Evolutionary conservation across 1,140 invertebrate genomes (phyloP), one percentile per base, ranked within the genome.

Genomic region (Drosophila ficusphila): DNA sequence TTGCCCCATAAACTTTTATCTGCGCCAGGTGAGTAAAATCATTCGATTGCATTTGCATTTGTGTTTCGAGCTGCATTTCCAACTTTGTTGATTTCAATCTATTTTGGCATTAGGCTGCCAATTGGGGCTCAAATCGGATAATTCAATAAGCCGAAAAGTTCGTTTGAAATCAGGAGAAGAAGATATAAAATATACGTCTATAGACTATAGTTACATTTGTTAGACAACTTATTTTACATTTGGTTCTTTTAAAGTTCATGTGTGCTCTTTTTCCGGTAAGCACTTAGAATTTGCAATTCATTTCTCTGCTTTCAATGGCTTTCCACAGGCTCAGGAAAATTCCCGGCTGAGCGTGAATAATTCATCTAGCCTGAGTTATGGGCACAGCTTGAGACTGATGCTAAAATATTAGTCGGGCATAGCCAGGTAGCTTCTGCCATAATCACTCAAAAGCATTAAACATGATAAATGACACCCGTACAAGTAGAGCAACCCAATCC

Each of bases 401-500:
- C 81, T 79, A 79, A 83, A 78, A 76, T 86, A 83, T 83, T 83
- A 85, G 79, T 70, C 11, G 54, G 25, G 38, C 18, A 53, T 41
- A 34, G 34, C 47, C 53, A 72, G 68, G 69, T 72, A 72, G 69
- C 67, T 68, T 76, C 64, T 76, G 39, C 60, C 76, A 83, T 83
- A 83, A 83, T 83, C 79, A 83, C 81, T 83, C 79, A 86, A 60
- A 79, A 60, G 76, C 77, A 83, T 83, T 83, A 86, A 86, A 85
- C 56, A 79, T 83, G 81, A 83, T 79, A 86, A 86, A 83, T 79
- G 81, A 54, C 62, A 49, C 11, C 44, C 23, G 38, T 9, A 16
- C 29, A 38, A 47, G 51, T 25, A 27, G 33, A n/a, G 18, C 25
- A 4, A 31, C 14, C 16, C 31, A 12, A 9, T n/a, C 21, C 16